phyloP scores from a whole-genome alignment of 2,113 vertebrate genomes.

The Megaptera novaeangliae region DNA sequence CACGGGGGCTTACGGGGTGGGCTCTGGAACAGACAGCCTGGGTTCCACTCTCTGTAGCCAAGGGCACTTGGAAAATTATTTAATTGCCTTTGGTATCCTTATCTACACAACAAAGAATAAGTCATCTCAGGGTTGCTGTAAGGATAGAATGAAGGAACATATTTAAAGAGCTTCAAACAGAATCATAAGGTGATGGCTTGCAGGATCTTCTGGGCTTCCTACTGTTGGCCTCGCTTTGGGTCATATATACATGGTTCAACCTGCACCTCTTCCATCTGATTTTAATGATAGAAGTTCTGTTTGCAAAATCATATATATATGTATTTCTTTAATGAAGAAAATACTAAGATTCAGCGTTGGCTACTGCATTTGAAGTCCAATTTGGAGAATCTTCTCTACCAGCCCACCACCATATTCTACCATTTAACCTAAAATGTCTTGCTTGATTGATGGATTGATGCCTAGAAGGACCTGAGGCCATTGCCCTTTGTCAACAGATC shows the following conservation, averaged over 20 bases:
- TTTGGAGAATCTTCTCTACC: not conserved
- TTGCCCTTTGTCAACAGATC: not conserved
- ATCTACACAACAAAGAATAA: not conserved
- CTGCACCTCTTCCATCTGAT: not conserved
- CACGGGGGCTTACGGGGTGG: rapidly evolving
- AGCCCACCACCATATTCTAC: not conserved
- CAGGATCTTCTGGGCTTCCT: not conserved
- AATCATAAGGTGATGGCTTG: not conserved
- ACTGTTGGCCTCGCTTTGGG: not conserved
- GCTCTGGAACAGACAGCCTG: not conserved
- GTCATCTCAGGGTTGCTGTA: rapidly evolving
- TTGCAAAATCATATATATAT: not conserved
- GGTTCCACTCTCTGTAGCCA: not conserved
- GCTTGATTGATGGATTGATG: not conserved
- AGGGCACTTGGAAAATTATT: too few relatives aligned
- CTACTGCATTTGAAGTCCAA: not conserved
- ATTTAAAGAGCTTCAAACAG: not conserved
- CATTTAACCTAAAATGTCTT: not conserved
- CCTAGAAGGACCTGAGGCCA: not conserved
- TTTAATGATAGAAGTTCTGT: not conserved
- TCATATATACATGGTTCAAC: not conserved
- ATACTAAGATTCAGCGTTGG: not conserved
- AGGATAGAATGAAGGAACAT: not conserved
- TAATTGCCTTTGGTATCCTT: not conserved
- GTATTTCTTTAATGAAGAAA: not conserved